These are phyloP conservation scores for Fringilla coelebs DNA, from an alignment of 2,797 vertebrate genomes.

Conservation along the genomic window DNA sequence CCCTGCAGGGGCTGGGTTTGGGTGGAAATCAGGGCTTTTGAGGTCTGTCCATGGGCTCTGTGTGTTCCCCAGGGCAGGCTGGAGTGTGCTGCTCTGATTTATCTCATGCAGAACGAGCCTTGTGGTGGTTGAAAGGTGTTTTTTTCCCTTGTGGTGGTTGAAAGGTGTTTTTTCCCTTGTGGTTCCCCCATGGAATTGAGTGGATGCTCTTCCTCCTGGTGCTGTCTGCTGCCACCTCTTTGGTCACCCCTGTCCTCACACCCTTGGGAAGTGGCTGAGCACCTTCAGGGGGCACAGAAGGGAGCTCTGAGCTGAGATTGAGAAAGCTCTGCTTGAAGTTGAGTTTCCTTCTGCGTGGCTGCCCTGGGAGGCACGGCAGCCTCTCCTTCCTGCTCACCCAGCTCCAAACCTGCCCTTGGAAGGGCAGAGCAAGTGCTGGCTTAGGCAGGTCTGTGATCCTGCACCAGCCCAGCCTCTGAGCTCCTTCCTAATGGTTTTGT, in stretches of 20 bases:
- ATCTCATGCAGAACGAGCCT: accelerated
- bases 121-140: accelerated
- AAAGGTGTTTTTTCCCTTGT: background rate
- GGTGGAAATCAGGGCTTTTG: accelerated
- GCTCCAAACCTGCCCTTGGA: background rate
- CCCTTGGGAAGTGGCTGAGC: background rate
- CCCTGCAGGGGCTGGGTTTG: background rate
- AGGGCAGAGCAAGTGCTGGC: background rate
- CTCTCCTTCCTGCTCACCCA: background rate
- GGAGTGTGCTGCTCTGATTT: accelerated
- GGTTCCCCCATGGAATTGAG: background rate
- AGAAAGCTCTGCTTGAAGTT: background rate
- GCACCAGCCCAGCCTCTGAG: background rate
- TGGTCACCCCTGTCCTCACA: accelerated
- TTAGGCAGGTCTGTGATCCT: background rate
- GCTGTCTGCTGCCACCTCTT: accelerated
- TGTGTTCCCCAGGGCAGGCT: accelerated
- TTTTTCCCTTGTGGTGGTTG: too few relatives aligned
- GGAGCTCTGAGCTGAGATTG: background rate
- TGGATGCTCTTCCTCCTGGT: background rate
- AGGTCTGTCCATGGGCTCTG: accelerated
- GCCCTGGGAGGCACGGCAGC: background rate
- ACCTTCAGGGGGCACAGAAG: accelerated
- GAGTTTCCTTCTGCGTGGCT: background rate
- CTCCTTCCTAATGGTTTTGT: background rate